These are phyloP conservation scores for Drosophila mimica DNA, from an alignment of 2,888 invertebrate species.

Conservation along the genomic window DNA sequence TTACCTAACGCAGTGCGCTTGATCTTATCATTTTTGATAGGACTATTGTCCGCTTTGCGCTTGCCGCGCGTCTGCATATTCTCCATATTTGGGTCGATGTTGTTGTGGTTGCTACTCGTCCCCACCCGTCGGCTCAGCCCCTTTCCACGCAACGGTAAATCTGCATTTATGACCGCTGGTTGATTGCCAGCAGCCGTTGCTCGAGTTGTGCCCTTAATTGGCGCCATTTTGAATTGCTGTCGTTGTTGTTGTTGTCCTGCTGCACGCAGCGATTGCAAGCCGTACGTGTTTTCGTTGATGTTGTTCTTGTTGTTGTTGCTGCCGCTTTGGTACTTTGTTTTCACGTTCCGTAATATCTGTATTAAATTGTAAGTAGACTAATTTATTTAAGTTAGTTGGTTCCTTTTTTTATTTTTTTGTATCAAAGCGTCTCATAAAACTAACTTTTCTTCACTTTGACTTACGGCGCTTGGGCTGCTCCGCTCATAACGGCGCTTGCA, in stretches of 20 bases:
- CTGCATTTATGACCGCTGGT: constrained; percentile 49
- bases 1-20: constrained; percentile 95
- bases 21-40: constrained; percentile 89
- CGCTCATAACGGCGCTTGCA: constrained; percentile 75
- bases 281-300: constrained; percentile 11
- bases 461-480: constrained; percentile 69
- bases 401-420: constrained; percentile 24
- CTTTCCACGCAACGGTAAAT: constrained; percentile 77
- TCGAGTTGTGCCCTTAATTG: constrained; percentile 81
- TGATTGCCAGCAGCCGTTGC: constrained; percentile 57
- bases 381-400: constrained; percentile 21
- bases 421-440: constrained; percentile 40
- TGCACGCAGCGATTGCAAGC: constrained; percentile 38
- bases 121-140: constrained; percentile 73
- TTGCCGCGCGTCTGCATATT: constrained; percentile 86
- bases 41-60: constrained; percentile 93
- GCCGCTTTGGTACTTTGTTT: constrained; percentile 25
- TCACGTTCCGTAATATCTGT: constrained; percentile 17
- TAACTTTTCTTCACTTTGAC: constrained; percentile 62
- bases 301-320: constrained; percentile 10
- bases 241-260: constrained; percentile 49
- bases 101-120: constrained; percentile 42
- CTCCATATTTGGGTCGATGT: constrained; percentile 81
- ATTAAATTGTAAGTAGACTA: constrained; percentile 25
- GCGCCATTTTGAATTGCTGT: constrained; percentile 82